Evolutionary conservation across 2,113 vertebrate species (phyloP).

Genomic region (Corythaixoides concolor): DNA sequence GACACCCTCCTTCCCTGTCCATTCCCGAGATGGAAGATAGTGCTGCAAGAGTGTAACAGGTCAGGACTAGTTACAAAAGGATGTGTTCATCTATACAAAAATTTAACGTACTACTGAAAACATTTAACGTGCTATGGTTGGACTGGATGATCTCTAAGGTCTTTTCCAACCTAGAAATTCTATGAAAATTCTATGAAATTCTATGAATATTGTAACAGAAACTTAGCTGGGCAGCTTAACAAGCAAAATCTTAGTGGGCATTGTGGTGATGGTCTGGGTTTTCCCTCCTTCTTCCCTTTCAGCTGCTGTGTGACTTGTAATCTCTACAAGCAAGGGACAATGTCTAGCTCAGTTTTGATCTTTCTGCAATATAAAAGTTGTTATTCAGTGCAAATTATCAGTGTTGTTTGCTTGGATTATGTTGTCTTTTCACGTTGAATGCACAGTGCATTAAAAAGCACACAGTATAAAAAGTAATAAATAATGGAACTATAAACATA

Average conservation of each 20-base stretch:
- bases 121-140: no score
- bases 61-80: not conserved
- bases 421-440: not conserved
- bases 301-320: not conserved
- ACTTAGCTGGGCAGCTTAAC: not conserved
- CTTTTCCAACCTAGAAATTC: no score
- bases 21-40: not conserved
- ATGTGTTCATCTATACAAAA: not conserved
- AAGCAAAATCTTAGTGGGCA: not conserved
- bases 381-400: not conserved
- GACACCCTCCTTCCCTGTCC: not conserved
- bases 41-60: not conserved
- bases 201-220: not conserved
- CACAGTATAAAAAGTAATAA: not conserved
- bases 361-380: not conserved
- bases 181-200: no score
- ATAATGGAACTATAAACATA: not conserved
- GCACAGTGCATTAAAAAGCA: not conserved
- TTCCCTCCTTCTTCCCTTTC: not conserved
- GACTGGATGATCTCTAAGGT: no score
- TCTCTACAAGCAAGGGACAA: not conserved
- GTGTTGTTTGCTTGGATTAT: not conserved
- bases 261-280: not conserved
- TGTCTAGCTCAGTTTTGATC: not conserved
- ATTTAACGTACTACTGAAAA: not conserved